Percentiles rank a stretch among this genome's conserved stretches.
Conservation (phyloP, 2,888 invertebrate species). For the Chloroclystis v-ata region DNA sequence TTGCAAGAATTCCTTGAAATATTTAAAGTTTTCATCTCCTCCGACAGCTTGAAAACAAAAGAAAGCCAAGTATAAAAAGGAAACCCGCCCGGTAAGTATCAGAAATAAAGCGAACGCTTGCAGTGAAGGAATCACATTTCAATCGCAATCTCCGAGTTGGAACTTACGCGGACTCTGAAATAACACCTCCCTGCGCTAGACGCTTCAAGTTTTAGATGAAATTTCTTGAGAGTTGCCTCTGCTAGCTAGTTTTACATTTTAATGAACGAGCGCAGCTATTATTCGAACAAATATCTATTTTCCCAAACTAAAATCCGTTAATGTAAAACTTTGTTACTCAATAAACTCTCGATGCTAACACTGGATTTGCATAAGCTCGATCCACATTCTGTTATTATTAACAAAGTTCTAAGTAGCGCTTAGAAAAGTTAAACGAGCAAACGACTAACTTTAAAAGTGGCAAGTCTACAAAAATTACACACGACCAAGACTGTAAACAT, state of each 20-base stretch:
- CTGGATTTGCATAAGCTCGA: not conserved
- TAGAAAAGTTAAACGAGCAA: not conserved
- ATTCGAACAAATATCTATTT: slow-evolving; percentile 13
- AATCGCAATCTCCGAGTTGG: slow-evolving; percentile 24
- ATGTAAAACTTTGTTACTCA: not conserved
- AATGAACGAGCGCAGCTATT: slow-evolving; percentile 16
- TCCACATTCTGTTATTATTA: not conserved
- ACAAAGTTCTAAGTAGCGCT: not conserved
- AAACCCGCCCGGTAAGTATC: slow-evolving; percentile 5
- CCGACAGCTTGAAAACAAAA: not conserved
- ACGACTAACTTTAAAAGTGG: slow-evolving; percentile 3
- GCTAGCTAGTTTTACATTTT: slow-evolving; percentile 20
- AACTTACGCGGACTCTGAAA: slow-evolving; percentile 28
- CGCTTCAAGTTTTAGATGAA: slow-evolving; percentile 25
- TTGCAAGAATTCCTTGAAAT: not conserved
- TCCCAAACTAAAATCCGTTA: not conserved
- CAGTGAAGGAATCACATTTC: slow-evolving; percentile 27
- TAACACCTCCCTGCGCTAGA: slow-evolving; percentile 24
- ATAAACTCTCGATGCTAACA: not conserved
- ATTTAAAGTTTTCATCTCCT: not conserved
- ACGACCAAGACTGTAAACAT: slow-evolving; percentile 52
- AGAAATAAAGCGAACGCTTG: slow-evolving; percentile 14
- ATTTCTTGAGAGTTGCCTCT: slow-evolving; percentile 16
- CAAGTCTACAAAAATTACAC: slow-evolving; percentile 45
- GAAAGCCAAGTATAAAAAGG: not conserved